Evolutionary conservation across 1,140 invertebrate genomes (phyloP).

Genomic region (Trichoplusia ni): DNA sequence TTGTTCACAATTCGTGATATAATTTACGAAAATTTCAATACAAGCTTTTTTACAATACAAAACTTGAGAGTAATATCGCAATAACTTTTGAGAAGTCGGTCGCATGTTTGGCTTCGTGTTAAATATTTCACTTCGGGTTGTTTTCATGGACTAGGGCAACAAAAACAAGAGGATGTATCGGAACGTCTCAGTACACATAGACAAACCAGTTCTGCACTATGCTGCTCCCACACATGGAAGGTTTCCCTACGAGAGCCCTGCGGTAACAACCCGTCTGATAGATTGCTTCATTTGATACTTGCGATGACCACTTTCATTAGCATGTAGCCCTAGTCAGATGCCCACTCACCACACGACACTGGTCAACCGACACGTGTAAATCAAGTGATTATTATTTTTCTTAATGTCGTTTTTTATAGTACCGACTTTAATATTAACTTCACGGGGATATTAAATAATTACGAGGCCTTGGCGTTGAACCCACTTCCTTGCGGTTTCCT

Average conservation of each 20-base stretch:
- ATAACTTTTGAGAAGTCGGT: neutral
- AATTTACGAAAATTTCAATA: neutral
- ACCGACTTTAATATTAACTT: slow-evolving; percentile 1
- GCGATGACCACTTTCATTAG: slow-evolving; percentile 45
- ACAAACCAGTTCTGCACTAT: slow-evolving; percentile 62
- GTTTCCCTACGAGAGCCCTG: slow-evolving; percentile 62
- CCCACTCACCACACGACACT: slow-evolving; percentile 12
- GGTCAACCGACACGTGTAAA: neutral
- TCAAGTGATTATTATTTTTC: neutral
- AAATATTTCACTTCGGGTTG: slow-evolving; percentile 1
- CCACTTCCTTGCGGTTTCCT: slow-evolving; percentile 34
- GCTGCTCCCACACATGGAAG: slow-evolving; percentile 70
- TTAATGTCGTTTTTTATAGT: neutral
- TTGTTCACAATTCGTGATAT: slow-evolving; percentile 11
- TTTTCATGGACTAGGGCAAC: slow-evolving; percentile 43
- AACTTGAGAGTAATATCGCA: neutral
- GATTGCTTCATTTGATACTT: slow-evolving; percentile 74
- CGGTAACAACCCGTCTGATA: slow-evolving; percentile 64
- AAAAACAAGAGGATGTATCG: slow-evolving; percentile 50
- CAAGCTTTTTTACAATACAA: neutral
- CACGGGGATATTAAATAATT: slow-evolving; percentile 24
- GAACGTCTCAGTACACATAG: slow-evolving; percentile 55
- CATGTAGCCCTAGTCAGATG: slow-evolving; percentile 47
- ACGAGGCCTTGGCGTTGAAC: slow-evolving; percentile 19
- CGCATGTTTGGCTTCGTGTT: neutral